These are phyloP conservation scores for Acanthaster planci DNA, from an alignment of 35 echinoderm and acorn worm genomes.

Conservation along the genomic window DNA sequence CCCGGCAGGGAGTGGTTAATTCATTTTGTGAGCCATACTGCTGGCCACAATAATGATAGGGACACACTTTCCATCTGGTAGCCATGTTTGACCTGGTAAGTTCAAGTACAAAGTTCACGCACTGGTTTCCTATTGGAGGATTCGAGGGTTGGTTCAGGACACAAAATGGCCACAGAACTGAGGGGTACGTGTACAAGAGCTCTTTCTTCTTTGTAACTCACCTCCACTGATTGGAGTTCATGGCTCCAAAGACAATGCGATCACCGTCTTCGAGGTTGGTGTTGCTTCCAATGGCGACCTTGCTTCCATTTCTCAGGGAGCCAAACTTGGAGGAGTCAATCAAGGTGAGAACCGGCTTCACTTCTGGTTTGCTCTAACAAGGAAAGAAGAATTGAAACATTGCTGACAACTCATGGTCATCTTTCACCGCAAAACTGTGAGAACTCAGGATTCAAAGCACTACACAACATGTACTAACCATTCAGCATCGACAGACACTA, in stretches of 20 bases:
- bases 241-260: slow-evolving; percentile 57
- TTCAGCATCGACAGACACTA: too few species aligned
- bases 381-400: background rate
- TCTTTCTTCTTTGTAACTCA: background rate
- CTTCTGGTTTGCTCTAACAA: slow-evolving; percentile 45
- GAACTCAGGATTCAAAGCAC: too few species aligned
- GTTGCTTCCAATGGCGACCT: slow-evolving; percentile 33
- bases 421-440: too few species aligned
- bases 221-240: slow-evolving; percentile 84
- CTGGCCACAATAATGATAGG: too few species aligned
- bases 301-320: slow-evolving; percentile 64
- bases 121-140: background rate
- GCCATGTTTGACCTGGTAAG: background rate
- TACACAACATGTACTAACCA: too few species aligned
- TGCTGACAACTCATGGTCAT: too few species aligned
- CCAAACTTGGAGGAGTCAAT: slow-evolving; percentile 86
- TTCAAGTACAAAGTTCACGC: background rate
- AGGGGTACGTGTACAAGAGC: background rate
- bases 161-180: background rate
- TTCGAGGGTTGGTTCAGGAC: background rate
- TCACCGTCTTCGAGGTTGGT: slow-evolving; percentile 62
- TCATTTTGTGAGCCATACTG: too few species aligned
- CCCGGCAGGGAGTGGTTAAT: too few species aligned
- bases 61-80: too few species aligned
- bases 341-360: slow-evolving; percentile 38